Conservation (phyloP, 1,140 invertebrate species). For the Lordiphosa clarofinis region DNA sequence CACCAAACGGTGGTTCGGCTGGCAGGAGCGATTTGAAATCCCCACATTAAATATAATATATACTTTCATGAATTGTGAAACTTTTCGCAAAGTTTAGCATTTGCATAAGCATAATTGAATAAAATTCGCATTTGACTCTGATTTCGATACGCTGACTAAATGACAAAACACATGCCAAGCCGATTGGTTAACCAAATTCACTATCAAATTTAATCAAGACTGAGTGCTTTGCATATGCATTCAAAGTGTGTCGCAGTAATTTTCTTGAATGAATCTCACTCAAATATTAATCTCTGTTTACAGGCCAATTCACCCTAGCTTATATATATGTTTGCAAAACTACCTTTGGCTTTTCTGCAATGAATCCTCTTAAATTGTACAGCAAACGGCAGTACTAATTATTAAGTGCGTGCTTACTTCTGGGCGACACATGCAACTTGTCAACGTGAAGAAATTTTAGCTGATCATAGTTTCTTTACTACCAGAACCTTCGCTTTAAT, state of each 20-base stretch:
- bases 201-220: constrained; percentile 1
- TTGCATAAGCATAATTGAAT: constrained; percentile 12
- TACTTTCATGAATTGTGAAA: constrained; percentile 7
- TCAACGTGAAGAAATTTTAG: too few species aligned
- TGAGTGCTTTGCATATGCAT: constrained; percentile 8
- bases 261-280: neutral
- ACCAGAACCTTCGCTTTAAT: too few species aligned
- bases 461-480: too few species aligned
- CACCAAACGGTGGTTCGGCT: constrained; percentile 16
- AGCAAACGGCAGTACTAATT: too few species aligned
- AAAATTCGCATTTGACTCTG: constrained; percentile 9
- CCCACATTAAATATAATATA: constrained; percentile 6
- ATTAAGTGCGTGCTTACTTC: too few species aligned
- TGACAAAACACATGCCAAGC: constrained; percentile 8
- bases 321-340: too few species aligned
- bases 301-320: too few species aligned
- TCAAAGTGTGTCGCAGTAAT: constrained; percentile 5
- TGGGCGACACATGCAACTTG: too few species aligned
- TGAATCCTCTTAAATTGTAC: too few species aligned
- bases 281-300: too few species aligned
- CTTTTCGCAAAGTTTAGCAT: constrained; percentile 3
- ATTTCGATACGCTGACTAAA: constrained; percentile 4
- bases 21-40: constrained; percentile 5
- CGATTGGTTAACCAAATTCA: constrained; percentile 8
- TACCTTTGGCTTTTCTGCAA: too few species aligned